Percentiles rank a stretch among this genome's conserved stretches.
These are phyloP conservation scores for Recurvirostra avosetta DNA, from an alignment of 2,113 vertebrate genomes.

Conservation along the genomic window DNA sequence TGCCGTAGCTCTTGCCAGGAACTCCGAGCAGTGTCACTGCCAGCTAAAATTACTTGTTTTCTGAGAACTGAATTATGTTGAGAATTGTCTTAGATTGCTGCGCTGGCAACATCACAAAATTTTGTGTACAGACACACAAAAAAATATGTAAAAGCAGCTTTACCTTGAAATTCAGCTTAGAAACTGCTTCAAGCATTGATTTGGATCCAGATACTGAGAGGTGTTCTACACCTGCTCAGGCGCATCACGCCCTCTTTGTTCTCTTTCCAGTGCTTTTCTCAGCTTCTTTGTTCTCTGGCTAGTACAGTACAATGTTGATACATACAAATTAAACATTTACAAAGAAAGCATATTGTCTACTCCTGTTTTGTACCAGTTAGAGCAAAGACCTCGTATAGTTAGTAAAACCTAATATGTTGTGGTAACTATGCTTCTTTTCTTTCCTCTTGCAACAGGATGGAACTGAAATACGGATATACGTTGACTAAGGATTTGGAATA, in stretches of 20 bases:
- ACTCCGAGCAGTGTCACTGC: not conserved
- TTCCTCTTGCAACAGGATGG: slow-evolving; percentile 70
- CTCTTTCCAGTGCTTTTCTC: slow-evolving; percentile 11
- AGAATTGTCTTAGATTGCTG: slow-evolving; percentile 16
- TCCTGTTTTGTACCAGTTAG: not conserved
- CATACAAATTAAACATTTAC: not conserved
- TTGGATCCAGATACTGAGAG: slow-evolving; percentile 19
- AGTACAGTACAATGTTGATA: not conserved
- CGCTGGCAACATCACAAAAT: not conserved
- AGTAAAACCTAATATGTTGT: not conserved
- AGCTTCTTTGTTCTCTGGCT: not conserved
- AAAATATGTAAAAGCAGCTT: not conserved
- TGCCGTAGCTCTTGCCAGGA: slow-evolving; percentile 19
- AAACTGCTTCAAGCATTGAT: slow-evolving; percentile 28
- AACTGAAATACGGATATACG: slow-evolving; percentile 28
- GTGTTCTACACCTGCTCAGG: slow-evolving; percentile 39
- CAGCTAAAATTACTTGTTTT: slow-evolving; percentile 56
- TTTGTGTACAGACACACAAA: not conserved
- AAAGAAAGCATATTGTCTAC: not conserved
- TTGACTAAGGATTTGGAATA: slow-evolving; percentile 66
- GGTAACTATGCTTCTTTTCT: not conserved
- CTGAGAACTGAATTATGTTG: slow-evolving; percentile 1
- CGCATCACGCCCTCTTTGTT: slow-evolving; percentile 2
- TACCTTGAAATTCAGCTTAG: not conserved
- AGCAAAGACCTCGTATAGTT: not conserved